Evolutionary conservation across 2,113 vertebrate species (phyloP).

Genomic region (Pyxicephalus adspersus): DNA sequence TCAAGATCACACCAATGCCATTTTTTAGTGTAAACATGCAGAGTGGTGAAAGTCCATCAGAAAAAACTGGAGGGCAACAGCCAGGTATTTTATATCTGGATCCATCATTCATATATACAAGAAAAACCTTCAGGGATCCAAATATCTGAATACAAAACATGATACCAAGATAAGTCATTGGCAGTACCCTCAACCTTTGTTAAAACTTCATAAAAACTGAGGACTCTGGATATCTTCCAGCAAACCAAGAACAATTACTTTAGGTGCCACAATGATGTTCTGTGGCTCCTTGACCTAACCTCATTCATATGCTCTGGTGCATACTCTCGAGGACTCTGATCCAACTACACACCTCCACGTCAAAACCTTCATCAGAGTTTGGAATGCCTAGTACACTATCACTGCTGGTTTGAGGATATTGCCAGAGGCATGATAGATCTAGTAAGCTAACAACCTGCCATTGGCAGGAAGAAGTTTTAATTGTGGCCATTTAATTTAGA

Average conservation of each 20-base stretch:
- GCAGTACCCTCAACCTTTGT: background rate
- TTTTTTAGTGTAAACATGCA: slow-evolving; percentile 21
- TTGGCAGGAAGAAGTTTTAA: background rate
- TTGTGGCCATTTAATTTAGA: background rate
- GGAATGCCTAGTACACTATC: background rate
- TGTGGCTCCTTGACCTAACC: background rate
- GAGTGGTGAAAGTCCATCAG: background rate
- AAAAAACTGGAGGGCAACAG: background rate
- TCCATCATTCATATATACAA: slow-evolving; percentile 38
- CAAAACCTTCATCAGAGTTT: background rate
- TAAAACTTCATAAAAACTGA: background rate
- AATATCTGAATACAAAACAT: slow-evolving; percentile 22
- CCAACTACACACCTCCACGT: background rate
- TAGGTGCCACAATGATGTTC: background rate
- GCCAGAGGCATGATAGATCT: background rate
- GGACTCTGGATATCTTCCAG: background rate
- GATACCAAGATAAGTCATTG: slow-evolving; percentile 41
- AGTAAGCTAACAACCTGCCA: background rate
- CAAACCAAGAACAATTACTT: background rate
- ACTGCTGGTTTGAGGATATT: background rate
- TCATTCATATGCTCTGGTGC: background rate
- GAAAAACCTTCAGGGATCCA: slow-evolving; percentile 51
- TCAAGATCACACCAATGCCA: background rate
- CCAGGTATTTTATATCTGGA: slow-evolving; percentile 29
- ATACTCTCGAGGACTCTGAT: background rate